These are phyloP conservation scores for Sclerurus mexicanus DNA, from an alignment of 2,113 vertebrate genomes.

Conservation along the genomic window DNA sequence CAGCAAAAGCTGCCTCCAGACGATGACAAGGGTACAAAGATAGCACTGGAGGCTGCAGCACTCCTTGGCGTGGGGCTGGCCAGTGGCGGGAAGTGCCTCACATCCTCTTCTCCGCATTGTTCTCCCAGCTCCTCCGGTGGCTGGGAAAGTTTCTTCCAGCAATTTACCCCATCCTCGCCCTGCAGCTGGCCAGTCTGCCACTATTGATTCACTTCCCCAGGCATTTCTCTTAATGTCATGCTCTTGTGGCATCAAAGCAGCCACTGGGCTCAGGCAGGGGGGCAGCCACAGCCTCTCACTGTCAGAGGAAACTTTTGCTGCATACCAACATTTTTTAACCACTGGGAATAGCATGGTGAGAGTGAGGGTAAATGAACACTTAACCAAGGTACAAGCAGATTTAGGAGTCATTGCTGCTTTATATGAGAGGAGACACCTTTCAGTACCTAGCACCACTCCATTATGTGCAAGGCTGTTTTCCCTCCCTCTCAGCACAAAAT, in stretches of 20 bases:
- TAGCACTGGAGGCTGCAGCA: not conserved
- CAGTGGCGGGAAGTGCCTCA: slow-evolving; percentile 58
- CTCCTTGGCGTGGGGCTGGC: slow-evolving; percentile 35
- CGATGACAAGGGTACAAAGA: slow-evolving; percentile 17
- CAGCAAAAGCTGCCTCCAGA: not conserved
- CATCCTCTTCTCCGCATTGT: slow-evolving; percentile 64
- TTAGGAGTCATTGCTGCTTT: not conserved
- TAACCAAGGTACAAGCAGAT: not conserved
- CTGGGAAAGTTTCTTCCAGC: slow-evolving; percentile 67
- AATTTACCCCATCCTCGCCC: slow-evolving; percentile 54
- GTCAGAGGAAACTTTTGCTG: slow-evolving; percentile 21
- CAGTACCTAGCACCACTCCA: not conserved
- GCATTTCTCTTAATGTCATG: slow-evolving; percentile 60
- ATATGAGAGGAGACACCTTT: not conserved
- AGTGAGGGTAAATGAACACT: not conserved
- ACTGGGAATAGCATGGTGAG: not conserved
- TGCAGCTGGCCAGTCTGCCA: slow-evolving; percentile 26
- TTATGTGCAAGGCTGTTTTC: not conserved
- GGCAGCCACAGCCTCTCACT: not conserved
- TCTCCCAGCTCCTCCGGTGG: slow-evolving; percentile 52
- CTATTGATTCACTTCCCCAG: slow-evolving; percentile 64
- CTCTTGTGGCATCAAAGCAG: slow-evolving; percentile 42
- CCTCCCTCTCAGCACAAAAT: not conserved
- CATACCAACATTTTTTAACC: slow-evolving; percentile 7
- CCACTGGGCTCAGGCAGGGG: not conserved